Conservation (phyloP, 2,113 vertebrate species). For the Rousettus leschenaultii region DNA sequence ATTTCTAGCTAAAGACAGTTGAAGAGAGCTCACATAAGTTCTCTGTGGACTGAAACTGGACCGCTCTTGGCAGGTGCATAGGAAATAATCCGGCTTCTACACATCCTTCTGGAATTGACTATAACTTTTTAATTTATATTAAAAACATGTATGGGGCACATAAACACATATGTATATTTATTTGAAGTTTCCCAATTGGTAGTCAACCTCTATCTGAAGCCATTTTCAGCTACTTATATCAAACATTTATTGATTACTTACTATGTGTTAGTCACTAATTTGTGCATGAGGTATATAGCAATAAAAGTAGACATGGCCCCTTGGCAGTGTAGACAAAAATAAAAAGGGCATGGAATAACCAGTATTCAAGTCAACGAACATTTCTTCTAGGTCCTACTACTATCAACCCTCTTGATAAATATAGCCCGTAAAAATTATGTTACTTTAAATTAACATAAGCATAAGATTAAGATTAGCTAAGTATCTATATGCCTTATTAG, state of each 20-base stretch:
- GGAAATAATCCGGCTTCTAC: not conserved
- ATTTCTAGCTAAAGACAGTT: not conserved
- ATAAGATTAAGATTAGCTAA: not conserved
- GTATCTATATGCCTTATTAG: not conserved
- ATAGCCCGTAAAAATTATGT: not conserved
- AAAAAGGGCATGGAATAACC: not conserved
- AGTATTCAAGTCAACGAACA: not conserved
- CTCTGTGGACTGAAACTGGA: not conserved
- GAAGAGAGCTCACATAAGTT: not conserved
- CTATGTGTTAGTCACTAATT: not conserved
- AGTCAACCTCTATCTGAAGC: not conserved
- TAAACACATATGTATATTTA: not conserved
- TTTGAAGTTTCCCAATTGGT: not conserved
- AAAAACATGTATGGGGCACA: not conserved
- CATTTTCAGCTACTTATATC: not conserved
- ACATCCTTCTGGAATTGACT: not conserved
- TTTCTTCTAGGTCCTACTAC: not conserved
- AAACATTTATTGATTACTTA: not conserved
- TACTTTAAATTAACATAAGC: not conserved
- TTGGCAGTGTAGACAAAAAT: not conserved
- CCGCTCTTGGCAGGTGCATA: not conserved
- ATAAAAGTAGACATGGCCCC: not conserved
- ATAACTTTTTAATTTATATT: not conserved
- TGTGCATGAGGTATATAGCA: not conserved
- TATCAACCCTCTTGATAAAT: not conserved